phyloP scores from a whole-genome alignment of 2,888 invertebrate species.

The Venusia cambrica region DNA sequence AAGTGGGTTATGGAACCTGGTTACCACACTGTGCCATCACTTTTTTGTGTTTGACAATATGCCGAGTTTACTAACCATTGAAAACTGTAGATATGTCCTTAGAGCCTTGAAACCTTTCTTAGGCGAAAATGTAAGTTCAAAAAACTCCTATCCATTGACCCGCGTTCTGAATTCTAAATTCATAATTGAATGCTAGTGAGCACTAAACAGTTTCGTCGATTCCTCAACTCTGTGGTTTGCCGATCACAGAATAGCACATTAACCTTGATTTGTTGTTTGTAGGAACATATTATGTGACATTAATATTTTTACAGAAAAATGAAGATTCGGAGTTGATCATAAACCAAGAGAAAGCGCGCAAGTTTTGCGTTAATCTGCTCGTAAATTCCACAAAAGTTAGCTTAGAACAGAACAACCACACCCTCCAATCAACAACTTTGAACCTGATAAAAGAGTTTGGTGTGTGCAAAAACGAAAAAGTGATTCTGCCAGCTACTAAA shows the following conservation, averaged over 20 bases:
- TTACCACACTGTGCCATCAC: constrained; percentile 55
- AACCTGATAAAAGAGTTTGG: constrained; percentile 78
- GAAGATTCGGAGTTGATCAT: constrained; percentile 42
- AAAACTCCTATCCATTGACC: no score
- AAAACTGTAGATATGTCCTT: constrained; percentile 52
- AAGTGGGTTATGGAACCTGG: constrained; percentile 52
- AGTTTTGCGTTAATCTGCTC: constrained; percentile 59
- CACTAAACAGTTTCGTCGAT: no score
- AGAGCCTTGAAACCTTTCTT: constrained; percentile 50
- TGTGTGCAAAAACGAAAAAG: constrained; percentile 50
- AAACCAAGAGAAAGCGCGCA: constrained; percentile 57
- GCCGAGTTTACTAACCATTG: constrained; percentile 47
- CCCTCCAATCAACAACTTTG: constrained; percentile 77
- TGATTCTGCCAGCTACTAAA: constrained; percentile 69
- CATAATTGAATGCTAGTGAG: no score
- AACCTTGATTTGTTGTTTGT: no score
- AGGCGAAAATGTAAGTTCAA: constrained; percentile 35
- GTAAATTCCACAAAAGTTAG: constrained; percentile 69
- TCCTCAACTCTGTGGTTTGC: no score
- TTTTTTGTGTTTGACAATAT: constrained; percentile 60
- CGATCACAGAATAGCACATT: no score
- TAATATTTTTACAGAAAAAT: constrained; percentile 44
- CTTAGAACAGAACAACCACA: constrained; percentile 73
- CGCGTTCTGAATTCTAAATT: no score
- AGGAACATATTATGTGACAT: no score